A percentile compares a stretch with the other conserved stretches of the same genome.
Evolutionary conservation across 2,113 vertebrate species (phyloP).

Genomic region (Synodontis membranacea): DNA sequence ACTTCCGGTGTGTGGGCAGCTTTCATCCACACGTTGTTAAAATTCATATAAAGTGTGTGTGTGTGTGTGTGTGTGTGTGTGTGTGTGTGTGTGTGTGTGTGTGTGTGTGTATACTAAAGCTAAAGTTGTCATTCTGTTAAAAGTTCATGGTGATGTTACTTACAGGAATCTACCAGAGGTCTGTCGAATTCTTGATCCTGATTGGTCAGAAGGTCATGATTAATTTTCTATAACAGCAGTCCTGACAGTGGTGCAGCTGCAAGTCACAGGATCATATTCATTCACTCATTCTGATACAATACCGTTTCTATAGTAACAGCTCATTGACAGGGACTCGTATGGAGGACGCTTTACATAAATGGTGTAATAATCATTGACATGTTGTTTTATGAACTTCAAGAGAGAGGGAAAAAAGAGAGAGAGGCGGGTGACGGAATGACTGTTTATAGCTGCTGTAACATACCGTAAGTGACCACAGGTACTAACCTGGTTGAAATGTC

Average conservation of each 20-base stretch:
- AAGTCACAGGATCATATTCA: not conserved
- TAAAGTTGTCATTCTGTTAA: not conserved
- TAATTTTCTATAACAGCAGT: not conserved
- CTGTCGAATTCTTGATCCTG: not conserved
- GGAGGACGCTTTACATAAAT: not conserved
- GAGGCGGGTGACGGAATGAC: too few species aligned
- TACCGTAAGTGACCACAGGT: too few species aligned
- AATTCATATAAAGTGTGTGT: not conserved
- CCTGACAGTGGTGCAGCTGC: too few species aligned
- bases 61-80: not conserved
- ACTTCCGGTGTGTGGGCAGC: not conserved
- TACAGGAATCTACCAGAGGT: not conserved
- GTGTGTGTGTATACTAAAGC: not conserved
- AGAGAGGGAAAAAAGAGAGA: too few species aligned
- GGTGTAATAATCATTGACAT: too few species aligned
- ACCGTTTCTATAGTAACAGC: not conserved
- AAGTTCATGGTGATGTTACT: not conserved
- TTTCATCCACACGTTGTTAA: slow-evolving; percentile 1
- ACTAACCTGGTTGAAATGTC: not conserved
- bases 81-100: not conserved
- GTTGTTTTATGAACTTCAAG: too few species aligned
- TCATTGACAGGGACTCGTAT: not conserved
- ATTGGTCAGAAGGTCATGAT: not conserved
- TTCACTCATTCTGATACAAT: not conserved
- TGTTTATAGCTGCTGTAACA: too few species aligned